A percentile compares a stretch with the other conserved stretches of the same genome.
Evolutionary conservation across 2,797 vertebrate species (phyloP).

Genomic region (Sciurus carolinensis): DNA sequence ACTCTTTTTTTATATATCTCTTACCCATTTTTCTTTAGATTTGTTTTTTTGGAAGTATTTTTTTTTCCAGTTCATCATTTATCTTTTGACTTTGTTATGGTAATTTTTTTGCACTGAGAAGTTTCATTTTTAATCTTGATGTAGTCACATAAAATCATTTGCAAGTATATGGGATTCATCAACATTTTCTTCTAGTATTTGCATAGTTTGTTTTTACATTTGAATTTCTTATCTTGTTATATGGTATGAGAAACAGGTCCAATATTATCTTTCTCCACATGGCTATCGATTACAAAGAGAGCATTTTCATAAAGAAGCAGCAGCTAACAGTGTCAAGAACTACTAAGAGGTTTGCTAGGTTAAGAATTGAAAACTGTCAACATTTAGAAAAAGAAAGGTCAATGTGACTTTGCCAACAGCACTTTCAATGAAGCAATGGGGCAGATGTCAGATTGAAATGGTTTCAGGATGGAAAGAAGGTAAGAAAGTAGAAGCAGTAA

Average conservation of each 20-base stretch:
- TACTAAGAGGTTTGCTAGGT: background rate
- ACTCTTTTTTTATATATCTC: background rate
- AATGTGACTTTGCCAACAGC: background rate
- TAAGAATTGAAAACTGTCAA: background rate
- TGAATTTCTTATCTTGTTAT: background rate
- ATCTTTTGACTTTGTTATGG: conserved; percentile 1
- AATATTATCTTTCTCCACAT: background rate
- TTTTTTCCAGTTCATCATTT: background rate
- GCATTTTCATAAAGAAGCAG: background rate
- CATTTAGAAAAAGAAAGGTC: background rate
- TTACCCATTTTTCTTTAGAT: background rate
- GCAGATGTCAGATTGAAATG: background rate
- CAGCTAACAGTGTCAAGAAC: background rate
- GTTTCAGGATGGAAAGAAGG: background rate
- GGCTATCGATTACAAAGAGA: background rate
- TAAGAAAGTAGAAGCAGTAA: background rate
- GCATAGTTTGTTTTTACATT: background rate
- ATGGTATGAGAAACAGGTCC: too few relatives aligned
- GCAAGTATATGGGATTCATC: background rate
- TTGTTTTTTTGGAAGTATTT: background rate
- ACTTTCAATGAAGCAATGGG: background rate
- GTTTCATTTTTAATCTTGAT: background rate
- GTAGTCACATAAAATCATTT: background rate
- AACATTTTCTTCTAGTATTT: background rate
- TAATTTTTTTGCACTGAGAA: background rate